Conservation (phyloP, 2,888 invertebrate species). For the Cepaea hortensis region DNA sequence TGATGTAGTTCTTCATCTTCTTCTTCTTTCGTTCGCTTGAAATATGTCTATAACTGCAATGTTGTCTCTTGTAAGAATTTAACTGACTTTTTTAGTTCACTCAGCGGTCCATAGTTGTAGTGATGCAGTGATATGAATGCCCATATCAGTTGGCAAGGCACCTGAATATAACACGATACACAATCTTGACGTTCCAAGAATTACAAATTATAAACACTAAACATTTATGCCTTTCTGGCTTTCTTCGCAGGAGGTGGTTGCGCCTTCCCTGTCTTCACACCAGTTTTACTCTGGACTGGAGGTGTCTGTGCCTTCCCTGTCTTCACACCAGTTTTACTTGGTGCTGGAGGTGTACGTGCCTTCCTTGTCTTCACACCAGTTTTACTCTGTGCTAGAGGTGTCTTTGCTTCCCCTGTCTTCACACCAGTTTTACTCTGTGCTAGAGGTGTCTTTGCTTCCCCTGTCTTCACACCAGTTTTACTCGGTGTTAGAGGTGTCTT, state of each 20-base stretch:
- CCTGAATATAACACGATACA: too few species aligned
- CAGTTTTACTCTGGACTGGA: background rate
- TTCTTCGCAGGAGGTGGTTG: conserved; percentile 10
- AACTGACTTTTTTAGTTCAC: too few species aligned
- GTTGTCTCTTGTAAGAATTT: too few species aligned
- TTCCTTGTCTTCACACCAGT: background rate
- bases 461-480: background rate
- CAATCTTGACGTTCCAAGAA: too few species aligned
- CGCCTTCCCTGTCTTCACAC: background rate
- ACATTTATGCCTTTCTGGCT: background rate
- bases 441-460: background rate
- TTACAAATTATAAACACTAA: too few species aligned
- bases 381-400: background rate
- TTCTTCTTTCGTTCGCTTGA: too few species aligned
- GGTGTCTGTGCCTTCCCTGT: background rate
- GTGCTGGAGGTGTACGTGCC: background rate
- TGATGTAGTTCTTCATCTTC: too few species aligned
- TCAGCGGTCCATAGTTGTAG: too few species aligned
- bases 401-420: background rate
- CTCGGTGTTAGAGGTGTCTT: background rate
- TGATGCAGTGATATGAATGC: too few species aligned
- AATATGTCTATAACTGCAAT: too few species aligned
- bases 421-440: background rate
- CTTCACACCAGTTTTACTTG: background rate
- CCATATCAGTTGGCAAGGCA: too few species aligned